phyloP scores from a whole-genome alignment of 64 coral and sea anemone genomes.

The Platygyra sinensis region DNA sequence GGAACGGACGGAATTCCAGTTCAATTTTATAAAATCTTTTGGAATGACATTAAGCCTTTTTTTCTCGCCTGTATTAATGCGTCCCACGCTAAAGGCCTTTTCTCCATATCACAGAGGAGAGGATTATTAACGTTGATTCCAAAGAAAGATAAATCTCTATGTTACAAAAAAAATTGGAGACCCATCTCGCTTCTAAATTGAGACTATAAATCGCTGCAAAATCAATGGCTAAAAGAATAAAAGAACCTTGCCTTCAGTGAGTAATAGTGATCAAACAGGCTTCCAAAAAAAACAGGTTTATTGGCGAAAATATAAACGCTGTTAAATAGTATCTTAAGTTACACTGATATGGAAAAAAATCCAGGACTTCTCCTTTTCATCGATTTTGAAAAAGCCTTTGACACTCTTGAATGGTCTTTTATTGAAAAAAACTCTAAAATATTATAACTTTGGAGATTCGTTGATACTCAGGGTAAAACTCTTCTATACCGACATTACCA shows the following conservation, averaged over 20 bases:
- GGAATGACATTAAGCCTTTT: constrained; percentile 19
- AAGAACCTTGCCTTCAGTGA: background rate
- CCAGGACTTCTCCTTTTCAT: too few relatives aligned
- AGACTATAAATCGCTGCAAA: too few relatives aligned
- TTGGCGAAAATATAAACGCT: background rate
- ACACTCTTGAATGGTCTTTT: too few relatives aligned
- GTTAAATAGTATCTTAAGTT: background rate
- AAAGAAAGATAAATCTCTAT: constrained; percentile 39
- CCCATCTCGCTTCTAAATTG: background rate
- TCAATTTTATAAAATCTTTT: constrained; percentile 19
- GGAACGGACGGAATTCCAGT: constrained; percentile 17
- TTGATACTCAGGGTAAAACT: background rate
- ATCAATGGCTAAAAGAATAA: background rate
- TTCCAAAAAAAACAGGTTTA: background rate
- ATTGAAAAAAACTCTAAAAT: too few relatives aligned
- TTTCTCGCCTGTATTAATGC: constrained; percentile 24
- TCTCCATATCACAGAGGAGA: constrained; percentile 39
- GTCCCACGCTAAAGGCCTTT: constrained; percentile 15
- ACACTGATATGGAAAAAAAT: background rate
- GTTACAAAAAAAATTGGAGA: background rate
- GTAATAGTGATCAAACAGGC: background rate
- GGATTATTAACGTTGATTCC: constrained; percentile 42
- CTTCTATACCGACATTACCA: background rate
- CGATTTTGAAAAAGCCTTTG: too few relatives aligned
- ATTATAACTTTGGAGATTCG: too few relatives aligned